Evolutionary conservation across 2,113 vertebrate species (phyloP).

Genomic region (Alces alces): DNA sequence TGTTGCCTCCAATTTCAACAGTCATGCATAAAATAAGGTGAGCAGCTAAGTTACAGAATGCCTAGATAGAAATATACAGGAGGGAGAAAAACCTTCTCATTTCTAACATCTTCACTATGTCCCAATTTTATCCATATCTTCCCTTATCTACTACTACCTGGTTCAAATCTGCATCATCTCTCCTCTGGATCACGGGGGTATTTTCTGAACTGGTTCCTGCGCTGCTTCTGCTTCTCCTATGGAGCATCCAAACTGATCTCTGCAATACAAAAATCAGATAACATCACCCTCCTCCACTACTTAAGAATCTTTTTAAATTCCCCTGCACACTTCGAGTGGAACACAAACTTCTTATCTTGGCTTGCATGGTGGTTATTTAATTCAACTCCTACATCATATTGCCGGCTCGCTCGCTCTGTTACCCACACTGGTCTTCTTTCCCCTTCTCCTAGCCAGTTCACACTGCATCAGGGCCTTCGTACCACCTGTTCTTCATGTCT

Average conservation of each 20-base stretch:
- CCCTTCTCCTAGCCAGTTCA: not conserved
- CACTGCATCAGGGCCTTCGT: rapidly evolving
- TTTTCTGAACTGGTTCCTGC: not conserved
- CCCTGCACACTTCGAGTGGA: not conserved
- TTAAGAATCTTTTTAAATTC: not conserved
- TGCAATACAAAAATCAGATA: not conserved
- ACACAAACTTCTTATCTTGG: not conserved
- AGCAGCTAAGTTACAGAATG: not conserved
- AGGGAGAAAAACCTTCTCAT: not conserved
- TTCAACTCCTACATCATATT: too few species aligned
- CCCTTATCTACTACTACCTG: not conserved
- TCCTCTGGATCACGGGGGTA: not conserved
- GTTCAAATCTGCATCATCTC: not conserved
- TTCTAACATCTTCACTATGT: not conserved
- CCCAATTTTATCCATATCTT: not conserved
- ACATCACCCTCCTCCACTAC: not conserved
- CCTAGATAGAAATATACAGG: not conserved
- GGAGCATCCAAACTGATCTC: not conserved
- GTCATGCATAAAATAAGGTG: not conserved
- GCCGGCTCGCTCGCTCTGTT: not conserved
- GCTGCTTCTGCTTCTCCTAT: not conserved
- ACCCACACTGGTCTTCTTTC: not conserved
- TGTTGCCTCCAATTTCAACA: not conserved
- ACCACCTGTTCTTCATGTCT: not conserved
- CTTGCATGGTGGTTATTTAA: not conserved